Base-by-base conservation (phyloP, 2,113 vertebrate species). In the Oncorhynchus nerka region DNA sequence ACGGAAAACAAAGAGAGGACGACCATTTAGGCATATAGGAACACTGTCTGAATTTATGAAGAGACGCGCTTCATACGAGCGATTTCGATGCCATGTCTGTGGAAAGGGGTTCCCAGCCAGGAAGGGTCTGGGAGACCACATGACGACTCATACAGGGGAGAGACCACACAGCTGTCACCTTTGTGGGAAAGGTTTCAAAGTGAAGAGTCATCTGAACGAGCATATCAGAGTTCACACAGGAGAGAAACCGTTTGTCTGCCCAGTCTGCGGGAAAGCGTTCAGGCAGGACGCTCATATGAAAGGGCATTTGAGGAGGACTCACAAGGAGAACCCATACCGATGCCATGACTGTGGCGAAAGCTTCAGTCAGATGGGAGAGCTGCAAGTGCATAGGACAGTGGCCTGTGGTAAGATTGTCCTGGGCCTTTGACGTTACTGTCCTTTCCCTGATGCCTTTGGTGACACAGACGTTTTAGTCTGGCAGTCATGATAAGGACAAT, bases 21-120 rank as follows among this genome's bases (percentile, higher is more conserved):
- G 59, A 22, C 19, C 59, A 3, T n/a, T 62, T 9, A 62, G 20
- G 22, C n/a, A 62, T 16, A 22, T n/a, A 62, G 59, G n/a, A 22
- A 62, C 59, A 5, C 59, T 62, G 59, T 69, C 87, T 75, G 86
- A 84, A 74, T 82, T 87, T n/a, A 86, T 84, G 85, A 74, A 81
- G 20, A 83, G 85, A 0, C 87, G 83, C 75, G 86, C 83, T 1
- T 83, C 80, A 2, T 77, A 86, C 75, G 84, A 83, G 45, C 87
- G 85, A 22, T 87, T 85, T 80, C 74, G 69, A 73, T 89, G 87
- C 69, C 70, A 80, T 4, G 81, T 79, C 74, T 89, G 87, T 0
- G 82, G 79, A 59, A 87, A 89, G 77, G 75, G 82, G 34, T 89
- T 87, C 12, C 87, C 87, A 70, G 78, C 83, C 32, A 89, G 85